Percentiles rank a stretch among this genome's conserved stretches.
Conservation (phyloP, 2,797 vertebrate genomes). For the Bradypus variegatus region DNA sequence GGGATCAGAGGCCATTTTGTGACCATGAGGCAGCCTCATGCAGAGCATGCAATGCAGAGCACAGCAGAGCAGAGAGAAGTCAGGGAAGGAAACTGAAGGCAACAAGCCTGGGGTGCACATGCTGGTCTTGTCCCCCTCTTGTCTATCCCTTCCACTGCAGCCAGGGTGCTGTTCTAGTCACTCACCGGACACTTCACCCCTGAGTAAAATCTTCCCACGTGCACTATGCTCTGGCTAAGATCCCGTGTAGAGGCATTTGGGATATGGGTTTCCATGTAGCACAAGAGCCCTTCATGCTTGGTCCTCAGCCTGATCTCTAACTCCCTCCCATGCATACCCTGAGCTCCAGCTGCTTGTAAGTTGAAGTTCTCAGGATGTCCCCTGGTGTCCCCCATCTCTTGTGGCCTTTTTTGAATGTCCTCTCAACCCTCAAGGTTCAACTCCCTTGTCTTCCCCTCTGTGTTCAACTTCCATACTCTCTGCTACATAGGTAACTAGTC, state of each 20-base stretch:
- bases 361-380: not conserved
- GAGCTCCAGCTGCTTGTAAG: not conserved
- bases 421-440: not conserved
- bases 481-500: not conserved
- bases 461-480: not conserved
- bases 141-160: not conserved
- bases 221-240: not conserved
- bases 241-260: too few species aligned
- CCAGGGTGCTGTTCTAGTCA: not conserved
- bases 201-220: not conserved
- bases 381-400: not conserved
- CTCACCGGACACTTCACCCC: not conserved
- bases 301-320: too few species aligned
- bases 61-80: not conserved
- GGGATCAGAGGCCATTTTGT: not conserved
- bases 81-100: not conserved
- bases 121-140: not conserved
- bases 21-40: not conserved
- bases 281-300: rapidly evolving
- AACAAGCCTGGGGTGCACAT: not conserved
- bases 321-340: rapidly evolving
- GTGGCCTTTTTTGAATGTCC: not conserved
- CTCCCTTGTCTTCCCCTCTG: not conserved
- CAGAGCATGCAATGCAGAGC: not conserved
- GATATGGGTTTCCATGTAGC: too few species aligned